Evolutionary conservation across 2,888 invertebrate species (phyloP).

Genomic region (Cataglyphis altisquamis): DNA sequence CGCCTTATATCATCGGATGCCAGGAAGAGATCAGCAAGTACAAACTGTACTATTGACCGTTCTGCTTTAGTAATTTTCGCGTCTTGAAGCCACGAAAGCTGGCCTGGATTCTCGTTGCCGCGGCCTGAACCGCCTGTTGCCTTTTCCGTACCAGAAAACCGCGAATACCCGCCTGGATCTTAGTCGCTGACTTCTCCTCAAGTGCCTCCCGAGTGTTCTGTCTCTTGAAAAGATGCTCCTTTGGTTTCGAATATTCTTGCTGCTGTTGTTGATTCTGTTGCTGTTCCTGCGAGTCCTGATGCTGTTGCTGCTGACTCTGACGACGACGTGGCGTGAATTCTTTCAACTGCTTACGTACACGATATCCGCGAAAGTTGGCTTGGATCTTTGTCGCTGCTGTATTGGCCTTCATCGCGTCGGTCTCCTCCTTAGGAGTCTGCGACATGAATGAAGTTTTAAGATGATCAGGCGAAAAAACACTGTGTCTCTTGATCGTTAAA

Average conservation of each 20-base stretch:
- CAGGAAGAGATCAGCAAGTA: neutral
- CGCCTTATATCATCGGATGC: neutral
- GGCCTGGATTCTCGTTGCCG: constrained; percentile 84
- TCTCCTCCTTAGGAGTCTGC: constrained; percentile 58
- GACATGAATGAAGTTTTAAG: constrained; percentile 55
- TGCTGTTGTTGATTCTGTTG: neutral
- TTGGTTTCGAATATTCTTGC: neutral
- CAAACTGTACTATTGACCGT: constrained; percentile 71
- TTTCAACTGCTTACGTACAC: constrained; percentile 87
- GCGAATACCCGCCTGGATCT: constrained; percentile 90
- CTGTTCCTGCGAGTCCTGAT: neutral
- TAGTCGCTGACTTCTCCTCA: constrained; percentile 87
- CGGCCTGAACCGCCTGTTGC: constrained; percentile 84
- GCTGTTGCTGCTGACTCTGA: constrained; percentile 29
- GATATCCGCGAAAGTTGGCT: constrained; percentile 88
- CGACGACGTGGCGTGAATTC: constrained; percentile 62
- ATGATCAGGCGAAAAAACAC: constrained; percentile 11
- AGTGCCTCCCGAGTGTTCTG: constrained; percentile 68
- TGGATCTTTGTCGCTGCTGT: constrained; percentile 88
- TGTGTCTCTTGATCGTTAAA: constrained; percentile 3
- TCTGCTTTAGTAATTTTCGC: constrained; percentile 82
- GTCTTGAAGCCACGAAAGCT: constrained; percentile 84
- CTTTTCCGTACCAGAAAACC: constrained; percentile 89
- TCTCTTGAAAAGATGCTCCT: constrained; percentile 55
- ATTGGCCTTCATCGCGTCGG: constrained; percentile 75